A percentile compares a stretch with the other conserved stretches of the same genome.
Evolutionary conservation across 2,888 invertebrate species (phyloP).

Genomic region (Hydroisotoma schaefferi): DNA sequence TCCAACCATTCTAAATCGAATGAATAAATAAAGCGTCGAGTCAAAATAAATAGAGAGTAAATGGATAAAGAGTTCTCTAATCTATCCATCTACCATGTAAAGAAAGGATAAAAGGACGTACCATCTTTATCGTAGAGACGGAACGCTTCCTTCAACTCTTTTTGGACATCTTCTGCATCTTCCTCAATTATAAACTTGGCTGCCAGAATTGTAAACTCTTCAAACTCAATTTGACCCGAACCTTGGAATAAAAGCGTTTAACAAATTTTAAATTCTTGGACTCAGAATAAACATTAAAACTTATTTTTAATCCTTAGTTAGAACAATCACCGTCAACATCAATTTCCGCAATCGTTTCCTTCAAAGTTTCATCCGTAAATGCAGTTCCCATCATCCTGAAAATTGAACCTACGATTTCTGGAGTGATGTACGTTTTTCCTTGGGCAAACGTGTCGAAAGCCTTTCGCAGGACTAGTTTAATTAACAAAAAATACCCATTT

Average conservation of each 20-base stretch:
- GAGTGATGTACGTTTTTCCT: constrained; percentile 55
- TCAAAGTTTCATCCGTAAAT: constrained; percentile 56
- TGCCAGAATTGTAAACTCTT: constrained; percentile 57
- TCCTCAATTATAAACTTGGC: constrained; percentile 58
- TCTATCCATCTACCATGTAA: too few relatives aligned
- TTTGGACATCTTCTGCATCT: constrained; percentile 58
- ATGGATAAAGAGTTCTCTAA: too few relatives aligned
- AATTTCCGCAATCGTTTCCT: constrained; percentile 58
- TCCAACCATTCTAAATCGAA: too few relatives aligned
- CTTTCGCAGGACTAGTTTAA: constrained; percentile 56
- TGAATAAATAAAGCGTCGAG: constrained; percentile 6
- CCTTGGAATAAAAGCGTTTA: constrained; percentile 48
- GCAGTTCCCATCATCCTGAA: constrained; percentile 56
- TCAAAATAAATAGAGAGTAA: constrained; percentile 8
- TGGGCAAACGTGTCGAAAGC: constrained; percentile 58
- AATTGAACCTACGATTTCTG: constrained; percentile 55
- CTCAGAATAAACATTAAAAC: background rate
- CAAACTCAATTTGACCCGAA: constrained; percentile 58
- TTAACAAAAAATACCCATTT: too few relatives aligned
- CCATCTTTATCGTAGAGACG: constrained; percentile 57
- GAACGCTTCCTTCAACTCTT: constrained; percentile 54
- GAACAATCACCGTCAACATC: constrained; percentile 57
- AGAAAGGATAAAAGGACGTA: too few relatives aligned
- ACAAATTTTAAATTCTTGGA: constrained; percentile 6
- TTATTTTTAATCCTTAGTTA: background rate